Conservation (phyloP, 2,888 invertebrate genomes). For the Amorpha juglandis region DNA sequence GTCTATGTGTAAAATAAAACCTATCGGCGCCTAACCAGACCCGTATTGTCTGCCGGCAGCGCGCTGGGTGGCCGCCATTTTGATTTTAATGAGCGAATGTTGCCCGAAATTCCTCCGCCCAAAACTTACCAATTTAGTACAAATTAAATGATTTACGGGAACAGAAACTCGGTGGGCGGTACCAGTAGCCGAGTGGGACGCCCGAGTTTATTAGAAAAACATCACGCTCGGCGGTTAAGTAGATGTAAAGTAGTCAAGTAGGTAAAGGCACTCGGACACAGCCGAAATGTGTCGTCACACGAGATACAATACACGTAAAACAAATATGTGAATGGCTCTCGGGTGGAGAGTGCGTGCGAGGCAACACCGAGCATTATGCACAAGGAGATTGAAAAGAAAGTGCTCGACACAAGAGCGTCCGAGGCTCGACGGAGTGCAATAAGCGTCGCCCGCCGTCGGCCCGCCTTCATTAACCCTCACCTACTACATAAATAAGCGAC, state of each 20-base stretch:
- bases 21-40: slow-evolving; percentile 77
- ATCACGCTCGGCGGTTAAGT: slow-evolving; percentile 60
- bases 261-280: slow-evolving; percentile 62
- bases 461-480: slow-evolving; percentile 77
- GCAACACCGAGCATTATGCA: slow-evolving; percentile 78
- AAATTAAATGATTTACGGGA: slow-evolving; percentile 5
- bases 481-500: slow-evolving; percentile 69
- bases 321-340: slow-evolving; percentile 77
- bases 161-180: slow-evolving; percentile 29
- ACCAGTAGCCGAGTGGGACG: slow-evolving; percentile 41
- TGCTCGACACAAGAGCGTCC: slow-evolving; percentile 78
- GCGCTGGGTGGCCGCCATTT: slow-evolving; percentile 75
- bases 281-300: slow-evolving; percentile 69
- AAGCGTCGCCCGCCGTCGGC: slow-evolving; percentile 74
- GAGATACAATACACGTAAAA: slow-evolving; percentile 72
- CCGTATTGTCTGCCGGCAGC: slow-evolving; percentile 73
- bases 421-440: slow-evolving; percentile 75
- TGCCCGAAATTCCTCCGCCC: slow-evolving; percentile 14
- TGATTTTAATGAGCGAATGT: slow-evolving; percentile 47
- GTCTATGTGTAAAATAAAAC: slow-evolving; percentile 36
- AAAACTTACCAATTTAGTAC: slow-evolving; percentile 6
- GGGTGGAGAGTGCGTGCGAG: slow-evolving; percentile 70
- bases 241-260: slow-evolving; percentile 66
- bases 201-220: slow-evolving; percentile 53
- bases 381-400: slow-evolving; percentile 81